A percentile compares a stretch with the other conserved stretches of the same genome.
Conservation (phyloP, 2,888 invertebrate species). For the Catocala sponsa region DNA sequence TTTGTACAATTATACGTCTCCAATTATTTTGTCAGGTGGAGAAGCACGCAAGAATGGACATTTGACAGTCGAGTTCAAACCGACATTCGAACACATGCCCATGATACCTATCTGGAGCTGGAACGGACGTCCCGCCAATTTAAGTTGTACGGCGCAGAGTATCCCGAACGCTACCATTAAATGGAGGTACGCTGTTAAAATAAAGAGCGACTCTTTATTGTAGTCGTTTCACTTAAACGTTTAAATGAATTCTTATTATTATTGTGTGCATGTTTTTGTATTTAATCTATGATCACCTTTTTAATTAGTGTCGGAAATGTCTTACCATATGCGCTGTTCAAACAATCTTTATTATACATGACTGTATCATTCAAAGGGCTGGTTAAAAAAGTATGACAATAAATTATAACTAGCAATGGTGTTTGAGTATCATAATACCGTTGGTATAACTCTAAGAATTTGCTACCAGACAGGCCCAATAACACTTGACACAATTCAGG, state of each 20-base stretch:
- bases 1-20: too few relatives aligned
- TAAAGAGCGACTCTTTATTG: constrained; percentile 29
- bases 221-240: constrained; percentile 14
- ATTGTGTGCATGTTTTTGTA: background rate
- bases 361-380: too few relatives aligned
- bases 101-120: constrained; percentile 94
- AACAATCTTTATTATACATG: too few relatives aligned
- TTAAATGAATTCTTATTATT: background rate
- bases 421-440: too few relatives aligned
- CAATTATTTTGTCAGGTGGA: constrained; percentile 81
- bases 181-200: constrained; percentile 89
- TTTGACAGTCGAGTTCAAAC: constrained; percentile 93
- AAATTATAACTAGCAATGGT: too few relatives aligned
- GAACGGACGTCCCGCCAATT: constrained; percentile 93
- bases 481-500: too few relatives aligned
- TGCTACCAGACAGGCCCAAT: too few relatives aligned
- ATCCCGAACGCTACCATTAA: constrained; percentile 97
- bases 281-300: background rate
- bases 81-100: constrained; percentile 92
- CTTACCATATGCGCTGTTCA: too few relatives aligned
- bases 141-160: constrained; percentile 95
- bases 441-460: too few relatives aligned
- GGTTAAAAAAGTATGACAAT: too few relatives aligned
- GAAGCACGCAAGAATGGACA: constrained; percentile 93
- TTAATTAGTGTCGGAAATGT: too few relatives aligned